A percentile compares a stretch with the other conserved stretches of the same genome.
Evolutionary conservation across 2,888 invertebrate species (phyloP).

Genomic region (Amphipyra berbera): DNA sequence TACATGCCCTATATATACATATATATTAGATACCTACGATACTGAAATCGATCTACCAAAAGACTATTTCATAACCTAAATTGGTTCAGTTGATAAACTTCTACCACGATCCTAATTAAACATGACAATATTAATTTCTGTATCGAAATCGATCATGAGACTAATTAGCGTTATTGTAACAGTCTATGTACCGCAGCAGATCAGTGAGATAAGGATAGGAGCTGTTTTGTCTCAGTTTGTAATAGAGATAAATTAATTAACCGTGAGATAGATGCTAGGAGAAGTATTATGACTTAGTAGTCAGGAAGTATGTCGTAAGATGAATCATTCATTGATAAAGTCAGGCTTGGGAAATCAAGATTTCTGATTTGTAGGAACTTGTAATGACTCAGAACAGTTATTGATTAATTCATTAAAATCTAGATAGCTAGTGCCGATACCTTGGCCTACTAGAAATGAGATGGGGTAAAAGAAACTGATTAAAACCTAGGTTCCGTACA

Average conservation of each 20-base stretch:
- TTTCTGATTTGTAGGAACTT: background rate
- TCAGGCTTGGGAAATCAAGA: background rate
- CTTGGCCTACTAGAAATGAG: too few species aligned
- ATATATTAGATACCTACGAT: too few species aligned
- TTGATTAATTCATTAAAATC: too few species aligned
- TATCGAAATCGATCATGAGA: constrained; percentile 37
- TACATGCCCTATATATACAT: too few species aligned
- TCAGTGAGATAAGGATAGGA: constrained; percentile 30
- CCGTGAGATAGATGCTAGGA: constrained; percentile 15
- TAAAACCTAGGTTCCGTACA: too few species aligned
- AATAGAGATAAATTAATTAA: constrained; percentile 48
- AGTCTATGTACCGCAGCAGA: constrained; percentile 12
- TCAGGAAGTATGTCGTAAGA: constrained; percentile 6
- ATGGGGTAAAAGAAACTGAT: too few species aligned
- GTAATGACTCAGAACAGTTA: background rate
- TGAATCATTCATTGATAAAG: background rate
- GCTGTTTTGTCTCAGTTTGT: constrained; percentile 14
- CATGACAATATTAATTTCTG: constrained; percentile 44
- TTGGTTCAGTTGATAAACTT: background rate
- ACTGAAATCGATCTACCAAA: too few species aligned
- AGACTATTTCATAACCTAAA: background rate
- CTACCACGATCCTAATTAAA: constrained; percentile 23
- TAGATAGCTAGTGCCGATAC: too few species aligned
- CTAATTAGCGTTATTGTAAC: constrained; percentile 30
- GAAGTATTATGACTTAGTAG: constrained; percentile 6